Base-by-base conservation (phyloP, 37 sponge, comb jelly and placozoan species). In the Ephydatia muelleri region DNA sequence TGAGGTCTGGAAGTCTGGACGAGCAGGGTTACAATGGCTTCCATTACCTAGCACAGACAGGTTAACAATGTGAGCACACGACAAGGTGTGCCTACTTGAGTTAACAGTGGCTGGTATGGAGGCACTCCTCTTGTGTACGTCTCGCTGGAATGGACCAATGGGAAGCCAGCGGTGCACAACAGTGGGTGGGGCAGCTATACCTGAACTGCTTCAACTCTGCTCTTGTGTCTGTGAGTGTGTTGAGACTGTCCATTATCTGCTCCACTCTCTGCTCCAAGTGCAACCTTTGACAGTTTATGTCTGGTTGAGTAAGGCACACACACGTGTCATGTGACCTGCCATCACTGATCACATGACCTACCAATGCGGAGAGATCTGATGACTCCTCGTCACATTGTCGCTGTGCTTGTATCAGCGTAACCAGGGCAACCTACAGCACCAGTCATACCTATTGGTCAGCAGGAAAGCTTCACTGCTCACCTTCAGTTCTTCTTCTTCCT, bases 1-100 rank as follows among this genome's bases (percentile, higher is more conserved):
- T 67, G 0, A 93, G 38, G 70, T 93, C 93, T 65, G 77, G 33
- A 5, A 65, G 34, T 78, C 83, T 23, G 87, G 90, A 23, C 73
- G 81, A 21, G 76, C n/a, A 49, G 90, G 86, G 34, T 77, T 49
- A 39, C 82, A 2, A 93, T 71, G 30, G 87, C 83, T 23, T 89
- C 84, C 70, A 78, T 70, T 4, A 93, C 16, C 91, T 88, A 43
- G 22, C 14, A 68, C 14, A 36, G 13, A 4, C 34, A 21, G 74
- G 5, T 30, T n/a, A 31, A 6, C 22, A 27, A 6, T 67, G 38
- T 28, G 27, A 31, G 27, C 37, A 25, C 64, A 29, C 3, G 23
- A 26, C 1, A 57, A 27, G 40, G 27, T n/a, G 27, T 1, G 26
- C 26, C 35, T 35, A 73, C 73, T 35, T 89, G 80, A 22, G 76